Base-by-base conservation (phyloP, 2,797 vertebrate species). In the Champsocephalus gunnari region DNA sequence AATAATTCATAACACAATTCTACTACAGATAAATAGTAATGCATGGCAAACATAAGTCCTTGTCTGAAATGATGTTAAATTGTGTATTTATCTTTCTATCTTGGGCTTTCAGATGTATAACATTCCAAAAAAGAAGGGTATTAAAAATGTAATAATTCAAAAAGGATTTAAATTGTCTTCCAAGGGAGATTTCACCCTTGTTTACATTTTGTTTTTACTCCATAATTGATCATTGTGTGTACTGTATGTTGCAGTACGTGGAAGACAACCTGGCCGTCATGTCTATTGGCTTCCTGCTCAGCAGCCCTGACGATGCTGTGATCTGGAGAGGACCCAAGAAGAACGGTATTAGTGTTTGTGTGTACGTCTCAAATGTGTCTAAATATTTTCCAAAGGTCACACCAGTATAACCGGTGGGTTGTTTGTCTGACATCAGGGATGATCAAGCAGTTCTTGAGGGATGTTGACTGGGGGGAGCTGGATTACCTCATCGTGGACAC, bases 311-410 rank as follows among this genome's bases (percentile, higher is more conserved):
- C 67, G 98, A 99, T 48, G 98, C 98, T 0, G 96, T 99, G 55
- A 99, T 99, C 91, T 99, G 98, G 98, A 96, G 98, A 86, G 98
- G 98, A 69, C 98, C 98, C 0, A 99, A 99, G 88, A 99, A 99
- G 83, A 99, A 98, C 3, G 98, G 98, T 99, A 41, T 7, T 1
- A 7, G 14, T 58, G 13, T 59, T 24, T 45, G n/a, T 41, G 9
- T 48, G 14, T 19, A 9, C 16, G 1, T 57, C 14, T 49, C 4
- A 41, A 11, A 13, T 8, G 11, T 3, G 1, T 65, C 12, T 41
- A 2, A 4, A 1, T 2, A 19, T 55, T 4, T 65, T 58, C 4
- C 7, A 28, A 1, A 17, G 58, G 28, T 38, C n/a, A 0, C 3
- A n/a, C 10, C 2, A 5, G 5, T 24, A 0, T 60, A 66, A 44